Conservation (phyloP, 2,797 vertebrate species). For the Zalophus californianus region DNA sequence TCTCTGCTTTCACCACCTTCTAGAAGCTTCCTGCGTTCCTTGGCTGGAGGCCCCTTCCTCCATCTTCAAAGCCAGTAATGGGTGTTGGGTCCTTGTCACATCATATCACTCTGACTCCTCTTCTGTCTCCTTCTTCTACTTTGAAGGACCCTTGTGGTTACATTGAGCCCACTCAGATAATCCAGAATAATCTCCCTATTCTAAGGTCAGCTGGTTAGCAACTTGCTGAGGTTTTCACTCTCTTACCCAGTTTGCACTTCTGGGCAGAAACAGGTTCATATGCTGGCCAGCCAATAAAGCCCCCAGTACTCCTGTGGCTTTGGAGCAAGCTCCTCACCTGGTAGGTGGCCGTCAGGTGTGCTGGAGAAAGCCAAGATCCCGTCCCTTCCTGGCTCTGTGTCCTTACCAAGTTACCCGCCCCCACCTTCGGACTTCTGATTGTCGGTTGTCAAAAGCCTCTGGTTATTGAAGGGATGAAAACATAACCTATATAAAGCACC, state of each 20-base stretch:
- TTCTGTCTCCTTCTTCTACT: neutral
- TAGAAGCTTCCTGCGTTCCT: neutral
- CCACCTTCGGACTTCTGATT: neutral
- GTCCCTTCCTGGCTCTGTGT: neutral
- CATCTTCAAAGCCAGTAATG: neutral
- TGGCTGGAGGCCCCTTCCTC: neutral
- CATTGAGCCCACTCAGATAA: neutral
- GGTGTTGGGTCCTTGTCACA: rapidly evolving
- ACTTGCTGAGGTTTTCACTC: neutral
- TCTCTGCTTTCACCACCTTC: neutral
- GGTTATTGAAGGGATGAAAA: neutral
- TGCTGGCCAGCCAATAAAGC: neutral
- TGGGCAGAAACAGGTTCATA: neutral
- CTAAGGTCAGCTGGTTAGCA: neutral
- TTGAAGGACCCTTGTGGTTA: neutral
- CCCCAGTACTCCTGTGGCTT: neutral
- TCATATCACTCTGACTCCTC: neutral
- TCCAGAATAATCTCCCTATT: neutral
- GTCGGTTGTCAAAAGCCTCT: neutral
- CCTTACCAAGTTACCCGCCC: neutral
- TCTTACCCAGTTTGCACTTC: neutral
- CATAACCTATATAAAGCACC: neutral
- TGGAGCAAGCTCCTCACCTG: neutral
- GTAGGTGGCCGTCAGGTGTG: neutral
- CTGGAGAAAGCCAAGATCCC: neutral